Conservation (phyloP, 1,140 invertebrate genomes). For the Eufriesea mexicana region DNA sequence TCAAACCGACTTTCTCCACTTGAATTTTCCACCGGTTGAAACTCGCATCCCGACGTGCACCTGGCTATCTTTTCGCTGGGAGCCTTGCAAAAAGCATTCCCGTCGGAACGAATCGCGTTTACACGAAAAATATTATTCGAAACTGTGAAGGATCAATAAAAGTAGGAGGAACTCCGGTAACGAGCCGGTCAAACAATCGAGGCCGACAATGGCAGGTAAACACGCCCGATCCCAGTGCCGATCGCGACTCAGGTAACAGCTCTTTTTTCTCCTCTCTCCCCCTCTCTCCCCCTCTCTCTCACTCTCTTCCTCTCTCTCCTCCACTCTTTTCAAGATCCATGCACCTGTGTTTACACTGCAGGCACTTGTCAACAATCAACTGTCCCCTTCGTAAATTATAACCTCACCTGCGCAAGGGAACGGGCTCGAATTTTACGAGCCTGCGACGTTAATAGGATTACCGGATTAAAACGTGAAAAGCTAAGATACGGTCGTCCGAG, state of each 20-base stretch:
- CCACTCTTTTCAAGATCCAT: slow-evolving; percentile 1
- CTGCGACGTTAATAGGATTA: slow-evolving; percentile 71
- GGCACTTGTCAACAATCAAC: slow-evolving; percentile 59
- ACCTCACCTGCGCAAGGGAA: background rate
- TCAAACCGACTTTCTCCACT: background rate
- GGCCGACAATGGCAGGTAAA: slow-evolving; percentile 58
- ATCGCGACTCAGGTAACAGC: slow-evolving; percentile 44
- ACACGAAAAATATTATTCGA: slow-evolving; percentile 15
- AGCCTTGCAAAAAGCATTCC: background rate
- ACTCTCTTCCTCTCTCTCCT: background rate
- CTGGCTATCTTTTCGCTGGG: background rate
- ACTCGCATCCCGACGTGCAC: background rate
- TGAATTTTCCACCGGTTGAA: background rate
- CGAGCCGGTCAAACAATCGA: slow-evolving; percentile 46
- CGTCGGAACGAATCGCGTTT: background rate
- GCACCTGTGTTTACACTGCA: slow-evolving; percentile 68
- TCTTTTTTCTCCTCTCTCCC: background rate
- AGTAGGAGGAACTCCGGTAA: slow-evolving; percentile 39
- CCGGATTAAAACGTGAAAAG: slow-evolving; percentile 61
- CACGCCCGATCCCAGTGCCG: slow-evolving; percentile 38
- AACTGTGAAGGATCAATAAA: slow-evolving; percentile 33
- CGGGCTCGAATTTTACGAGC: slow-evolving; percentile 62
- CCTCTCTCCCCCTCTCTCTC: background rate
- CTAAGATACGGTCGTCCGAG: slow-evolving; percentile 28
- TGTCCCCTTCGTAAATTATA: slow-evolving; percentile 40